phyloP scores from a whole-genome alignment of 2,888 invertebrate genomes.

The Daptonema setosum region DNA sequence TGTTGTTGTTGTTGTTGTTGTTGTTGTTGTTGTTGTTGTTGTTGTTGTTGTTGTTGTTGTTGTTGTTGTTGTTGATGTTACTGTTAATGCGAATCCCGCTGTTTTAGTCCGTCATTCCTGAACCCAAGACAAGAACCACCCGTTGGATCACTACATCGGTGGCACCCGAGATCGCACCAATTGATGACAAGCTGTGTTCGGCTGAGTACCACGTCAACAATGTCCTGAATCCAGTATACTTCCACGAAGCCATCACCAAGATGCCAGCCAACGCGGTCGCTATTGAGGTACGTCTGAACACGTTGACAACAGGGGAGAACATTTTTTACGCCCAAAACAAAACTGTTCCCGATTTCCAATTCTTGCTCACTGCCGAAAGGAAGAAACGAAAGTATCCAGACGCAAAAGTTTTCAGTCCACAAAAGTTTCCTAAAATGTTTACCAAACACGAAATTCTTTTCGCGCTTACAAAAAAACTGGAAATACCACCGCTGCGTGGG shows the following conservation, averaged over 20 bases:
- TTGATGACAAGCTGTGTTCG: slow-evolving; percentile 50
- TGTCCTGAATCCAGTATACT: slow-evolving; percentile 70
- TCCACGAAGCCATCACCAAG: slow-evolving; percentile 54
- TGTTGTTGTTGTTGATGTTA: not conserved
- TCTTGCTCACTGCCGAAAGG: too few relatives aligned
- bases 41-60: not conserved
- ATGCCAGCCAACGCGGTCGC: slow-evolving; percentile 68
- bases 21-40: not conserved
- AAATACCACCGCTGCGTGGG: too few relatives aligned
- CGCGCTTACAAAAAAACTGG: too few relatives aligned
- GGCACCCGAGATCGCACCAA: slow-evolving; percentile 54
- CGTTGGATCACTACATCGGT: slow-evolving; percentile 85
- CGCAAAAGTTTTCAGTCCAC: not conserved
- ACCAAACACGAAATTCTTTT: too few relatives aligned
- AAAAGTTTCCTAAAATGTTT: not conserved
- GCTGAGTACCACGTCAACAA: slow-evolving; percentile 80
- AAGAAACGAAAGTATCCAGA: too few relatives aligned
- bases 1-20: not conserved
- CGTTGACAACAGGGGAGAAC: slow-evolving; percentile 46
- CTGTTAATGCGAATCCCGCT: not conserved
- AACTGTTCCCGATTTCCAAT: too few relatives aligned
- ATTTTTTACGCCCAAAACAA: not conserved
- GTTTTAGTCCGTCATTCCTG: slow-evolving; percentile 10
- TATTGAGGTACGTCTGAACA: slow-evolving; percentile 48
- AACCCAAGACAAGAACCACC: slow-evolving; percentile 35